These are phyloP conservation scores for Uloborus diversus DNA, from an alignment of 1,140 invertebrate genomes.

Conservation along the genomic window DNA sequence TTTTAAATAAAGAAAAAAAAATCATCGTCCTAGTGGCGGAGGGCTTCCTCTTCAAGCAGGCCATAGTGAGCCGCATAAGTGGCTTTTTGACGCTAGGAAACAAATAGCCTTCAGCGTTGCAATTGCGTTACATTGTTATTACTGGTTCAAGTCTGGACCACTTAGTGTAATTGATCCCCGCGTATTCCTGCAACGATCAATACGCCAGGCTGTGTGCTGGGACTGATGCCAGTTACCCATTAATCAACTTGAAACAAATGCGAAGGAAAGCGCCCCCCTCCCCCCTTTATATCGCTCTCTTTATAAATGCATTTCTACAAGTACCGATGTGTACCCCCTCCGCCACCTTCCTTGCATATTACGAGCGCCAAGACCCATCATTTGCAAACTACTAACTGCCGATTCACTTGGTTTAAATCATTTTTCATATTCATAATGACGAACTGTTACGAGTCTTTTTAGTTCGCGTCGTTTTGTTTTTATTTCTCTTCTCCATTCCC, in stretches of 20 bases:
- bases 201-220: constrained; percentile 32
- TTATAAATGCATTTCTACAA: constrained; percentile 35
- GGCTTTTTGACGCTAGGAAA: constrained; percentile 54
- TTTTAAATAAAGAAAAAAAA: too few species aligned
- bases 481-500: too few species aligned
- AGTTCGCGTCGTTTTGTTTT: too few species aligned
- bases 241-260: constrained; percentile 56
- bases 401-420: constrained; percentile 53
- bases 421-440: constrained; percentile 55
- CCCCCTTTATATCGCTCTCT: constrained; percentile 13
- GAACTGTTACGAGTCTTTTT: background rate
- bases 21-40: too few species aligned
- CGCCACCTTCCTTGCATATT: constrained; percentile 24
- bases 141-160: constrained; percentile 53
- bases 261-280: constrained; percentile 9
- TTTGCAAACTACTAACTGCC: constrained; percentile 43
- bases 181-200: constrained; percentile 33
- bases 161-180: constrained; percentile 55
- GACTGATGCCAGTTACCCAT: constrained; percentile 47
- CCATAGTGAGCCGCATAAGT: constrained; percentile 15
- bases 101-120: constrained; percentile 56
- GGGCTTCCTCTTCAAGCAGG: constrained; percentile 12
- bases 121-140: constrained; percentile 57
- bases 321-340: constrained; percentile 11
- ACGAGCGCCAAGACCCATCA: constrained; percentile 20